Evolutionary conservation across 2,888 invertebrate species (phyloP).

Genomic region (Brenthis daphne): DNA sequence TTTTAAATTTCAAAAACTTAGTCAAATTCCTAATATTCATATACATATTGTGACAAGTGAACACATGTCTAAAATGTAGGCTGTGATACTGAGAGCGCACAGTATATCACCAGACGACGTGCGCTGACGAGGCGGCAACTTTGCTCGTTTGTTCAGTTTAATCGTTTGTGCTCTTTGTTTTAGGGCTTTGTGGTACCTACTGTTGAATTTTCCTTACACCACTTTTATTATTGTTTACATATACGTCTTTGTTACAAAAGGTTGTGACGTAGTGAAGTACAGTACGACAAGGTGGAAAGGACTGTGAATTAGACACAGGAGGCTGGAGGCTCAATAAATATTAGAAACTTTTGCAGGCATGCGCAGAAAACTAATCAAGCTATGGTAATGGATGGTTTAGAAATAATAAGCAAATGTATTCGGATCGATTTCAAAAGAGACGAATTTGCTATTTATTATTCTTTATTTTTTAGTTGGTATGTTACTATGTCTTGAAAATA

Average conservation of each 20-base stretch:
- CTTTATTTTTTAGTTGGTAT: too few relatives aligned
- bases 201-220: conserved; percentile 18
- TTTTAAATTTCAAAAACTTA: too few relatives aligned
- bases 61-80: conserved; percentile 8
- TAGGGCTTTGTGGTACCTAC: conserved; percentile 35
- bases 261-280: neutral
- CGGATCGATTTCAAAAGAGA: too few relatives aligned
- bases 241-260: neutral
- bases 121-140: conserved; percentile 44
- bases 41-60: neutral
- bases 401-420: too few relatives aligned
- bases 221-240: conserved; percentile 8
- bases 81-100: conserved; percentile 31
- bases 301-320: too few relatives aligned
- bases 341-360: too few relatives aligned
- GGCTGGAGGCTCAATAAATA: too few relatives aligned
- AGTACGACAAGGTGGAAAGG: neutral
- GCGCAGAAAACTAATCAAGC: too few relatives aligned
- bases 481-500: too few relatives aligned
- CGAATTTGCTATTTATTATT: too few relatives aligned
- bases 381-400: too few relatives aligned
- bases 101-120: conserved; percentile 39
- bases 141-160: conserved; percentile 46
- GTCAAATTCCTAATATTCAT: too few relatives aligned
- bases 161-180: conserved; percentile 45